phyloP scores from a whole-genome alignment of 2,888 invertebrate genomes.

The Cryptus viduatorius region DNA sequence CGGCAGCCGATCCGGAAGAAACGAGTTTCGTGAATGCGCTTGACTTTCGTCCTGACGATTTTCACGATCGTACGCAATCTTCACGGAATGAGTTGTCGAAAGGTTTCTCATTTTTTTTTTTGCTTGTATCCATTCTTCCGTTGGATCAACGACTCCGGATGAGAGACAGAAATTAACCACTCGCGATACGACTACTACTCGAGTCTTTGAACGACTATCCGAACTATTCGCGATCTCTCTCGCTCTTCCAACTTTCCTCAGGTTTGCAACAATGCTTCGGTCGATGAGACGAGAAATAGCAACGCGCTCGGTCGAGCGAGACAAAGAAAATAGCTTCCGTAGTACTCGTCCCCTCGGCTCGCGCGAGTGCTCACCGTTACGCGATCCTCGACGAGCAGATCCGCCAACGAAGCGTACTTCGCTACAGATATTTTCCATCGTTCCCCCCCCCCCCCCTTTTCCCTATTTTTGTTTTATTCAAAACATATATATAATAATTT shows the following conservation, averaged over 20 bases:
- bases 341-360: slow-evolving; percentile 2
- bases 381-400: slow-evolving; percentile 37
- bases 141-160: background rate
- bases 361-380: slow-evolving; percentile 18
- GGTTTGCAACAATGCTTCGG: slow-evolving; percentile 27
- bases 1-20: no score
- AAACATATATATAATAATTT: no score
- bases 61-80: no score
- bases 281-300: slow-evolving; percentile 32
- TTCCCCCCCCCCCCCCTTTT: background rate
- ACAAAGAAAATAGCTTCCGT: slow-evolving; percentile 5
- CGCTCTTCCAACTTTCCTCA: slow-evolving; percentile 10
- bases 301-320: slow-evolving; percentile 8
- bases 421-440: slow-evolving; percentile 1
- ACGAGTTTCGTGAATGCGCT: no score
- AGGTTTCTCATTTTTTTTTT: background rate
- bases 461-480: no score
- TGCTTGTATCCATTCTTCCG: background rate
- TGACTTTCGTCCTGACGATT: no score
- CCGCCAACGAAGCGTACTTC: slow-evolving; percentile 40
- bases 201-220: background rate
- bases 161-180: slow-evolving; percentile 12
- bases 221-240: background rate
- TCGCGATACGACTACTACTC: background rate
- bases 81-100: no score